Evolutionary conservation across 1,140 invertebrate species (phyloP), one percentile per base, ranked within the genome.

Genomic region (Bombus difficillimus): DNA sequence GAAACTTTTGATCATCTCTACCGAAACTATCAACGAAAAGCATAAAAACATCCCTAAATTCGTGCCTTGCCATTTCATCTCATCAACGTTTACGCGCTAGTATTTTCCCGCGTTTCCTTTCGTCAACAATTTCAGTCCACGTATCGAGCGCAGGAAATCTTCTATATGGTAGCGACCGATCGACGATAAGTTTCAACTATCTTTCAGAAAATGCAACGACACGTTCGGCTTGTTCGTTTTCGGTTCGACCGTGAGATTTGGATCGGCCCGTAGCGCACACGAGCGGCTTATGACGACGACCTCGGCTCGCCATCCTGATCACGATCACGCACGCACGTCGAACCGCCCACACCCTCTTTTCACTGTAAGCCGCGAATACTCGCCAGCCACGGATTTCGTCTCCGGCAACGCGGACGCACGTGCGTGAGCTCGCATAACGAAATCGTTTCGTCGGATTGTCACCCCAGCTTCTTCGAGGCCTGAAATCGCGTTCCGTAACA

Each of bases 251-350:
- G 62, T 69, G 78, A 80, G 84, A 91, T 92, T 93, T 92, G 89
- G 89, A 92, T 88, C 92, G 89, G 87, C 89, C 92, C 88, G 92
- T 88, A 92, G 82, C 76, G 77, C 79, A 77, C 85, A 81, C 77
- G 83, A 87, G 76, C 90, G 78, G 83, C 91, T 91, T 90, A 91
- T 86, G 92, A 92, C 90, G 89, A 87, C 91, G 91, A 91, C 88
- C 89, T 83, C 88, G 87, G 86, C 90, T 94, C 92, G 87, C 90
- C 92, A 93, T 93, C 92, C 92, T 92, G 93, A 94, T 93, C 93
- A 93, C 93, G 92, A 93, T 92, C 93, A 92, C 92, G 92, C 93
- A 93, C 93, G 93, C 92, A 94, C 92, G 91, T 89, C 89, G 92
- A 93, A 93, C 92, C 92, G 92, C 92, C 92, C 91, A 93, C 92